Conservation (phyloP, 2,888 invertebrate species). For the Andrena bicolor region DNA sequence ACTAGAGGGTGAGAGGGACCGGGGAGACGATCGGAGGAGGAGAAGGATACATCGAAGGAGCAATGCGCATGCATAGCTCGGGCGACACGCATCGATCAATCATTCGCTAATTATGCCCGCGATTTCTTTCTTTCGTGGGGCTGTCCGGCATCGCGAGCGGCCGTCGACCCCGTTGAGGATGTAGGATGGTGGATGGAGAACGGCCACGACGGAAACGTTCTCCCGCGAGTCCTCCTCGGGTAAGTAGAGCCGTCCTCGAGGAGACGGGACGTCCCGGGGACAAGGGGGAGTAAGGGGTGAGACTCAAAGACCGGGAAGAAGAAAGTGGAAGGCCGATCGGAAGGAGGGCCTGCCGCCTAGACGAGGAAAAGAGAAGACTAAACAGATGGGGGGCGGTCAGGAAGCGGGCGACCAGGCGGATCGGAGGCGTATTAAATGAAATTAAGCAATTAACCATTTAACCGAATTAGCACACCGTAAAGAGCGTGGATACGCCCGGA, state of each 20-base stretch:
- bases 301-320: slow-evolving; percentile 41
- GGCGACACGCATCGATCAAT: slow-evolving; percentile 84
- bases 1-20: slow-evolving; percentile 21
- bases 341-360: slow-evolving; percentile 31
- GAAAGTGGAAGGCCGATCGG: slow-evolving; percentile 52
- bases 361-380: slow-evolving; percentile 23
- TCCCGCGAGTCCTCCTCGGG: slow-evolving; percentile 64
- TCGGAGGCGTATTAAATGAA: slow-evolving; percentile 80
- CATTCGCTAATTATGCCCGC: slow-evolving; percentile 84
- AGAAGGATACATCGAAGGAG: slow-evolving; percentile 60
- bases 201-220: slow-evolving; percentile 70
- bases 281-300: neutral
- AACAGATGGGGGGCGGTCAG: slow-evolving; percentile 39
- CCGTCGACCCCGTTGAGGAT: slow-evolving; percentile 73
- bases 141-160: slow-evolving; percentile 73
- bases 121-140: slow-evolving; percentile 82
- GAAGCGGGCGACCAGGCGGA: slow-evolving; percentile 71
- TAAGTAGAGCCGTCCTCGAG: slow-evolving; percentile 59
- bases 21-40: slow-evolving; percentile 22
- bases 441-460: slow-evolving; percentile 84
- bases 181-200: slow-evolving; percentile 57
- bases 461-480: slow-evolving; percentile 81
- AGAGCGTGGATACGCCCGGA: slow-evolving; percentile 66
- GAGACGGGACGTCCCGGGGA: slow-evolving; percentile 51
- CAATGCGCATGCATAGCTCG: slow-evolving; percentile 82